Evolutionary conservation across 30 jellyfish, hydroid and myxozoan genomes (phyloP).

Genomic region (Catostylus mosaicus): DNA sequence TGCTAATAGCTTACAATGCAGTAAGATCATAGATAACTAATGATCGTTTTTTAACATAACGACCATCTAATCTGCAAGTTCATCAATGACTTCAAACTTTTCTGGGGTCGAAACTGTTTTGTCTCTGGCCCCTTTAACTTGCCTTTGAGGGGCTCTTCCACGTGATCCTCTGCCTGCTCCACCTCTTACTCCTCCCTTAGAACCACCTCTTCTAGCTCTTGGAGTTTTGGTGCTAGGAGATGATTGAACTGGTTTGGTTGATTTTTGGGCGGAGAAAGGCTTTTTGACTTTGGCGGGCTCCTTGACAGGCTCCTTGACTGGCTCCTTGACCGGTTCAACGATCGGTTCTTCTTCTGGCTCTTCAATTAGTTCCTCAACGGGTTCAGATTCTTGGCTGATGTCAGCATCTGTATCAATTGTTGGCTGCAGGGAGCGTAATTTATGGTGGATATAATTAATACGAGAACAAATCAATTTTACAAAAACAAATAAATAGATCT

Average conservation of each 20-base stretch:
- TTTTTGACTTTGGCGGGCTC: background rate
- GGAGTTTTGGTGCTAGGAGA: background rate
- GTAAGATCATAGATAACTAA: no score
- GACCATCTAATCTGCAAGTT: no score
- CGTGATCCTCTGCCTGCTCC: constrained; percentile 21
- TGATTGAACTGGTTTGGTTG: constrained; percentile 12
- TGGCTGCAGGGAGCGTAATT: constrained; percentile 55
- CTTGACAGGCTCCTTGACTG: background rate
- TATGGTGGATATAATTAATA: no score
- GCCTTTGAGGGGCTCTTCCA: constrained; percentile 36
- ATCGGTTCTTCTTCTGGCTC: constrained; percentile 15
- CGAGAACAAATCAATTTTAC: no score
- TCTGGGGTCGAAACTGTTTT: constrained; percentile 2
- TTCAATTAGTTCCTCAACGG: background rate
- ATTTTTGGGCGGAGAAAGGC: background rate
- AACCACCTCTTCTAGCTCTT: constrained; percentile 8
- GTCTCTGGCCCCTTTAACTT: constrained; percentile 8
- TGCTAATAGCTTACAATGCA: no score
- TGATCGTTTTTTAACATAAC: no score
- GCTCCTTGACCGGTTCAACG: background rate
- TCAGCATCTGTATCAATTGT: constrained; percentile 44
- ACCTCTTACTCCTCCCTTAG: constrained; percentile 38
- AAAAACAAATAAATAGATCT: no score
- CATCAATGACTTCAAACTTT: constrained; percentile 62
- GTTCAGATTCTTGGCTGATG: background rate